Percentiles rank a stretch among this genome's conserved stretches.
Evolutionary conservation across 2,113 vertebrate species (phyloP).

Genomic region (Perccottus glenii): DNA sequence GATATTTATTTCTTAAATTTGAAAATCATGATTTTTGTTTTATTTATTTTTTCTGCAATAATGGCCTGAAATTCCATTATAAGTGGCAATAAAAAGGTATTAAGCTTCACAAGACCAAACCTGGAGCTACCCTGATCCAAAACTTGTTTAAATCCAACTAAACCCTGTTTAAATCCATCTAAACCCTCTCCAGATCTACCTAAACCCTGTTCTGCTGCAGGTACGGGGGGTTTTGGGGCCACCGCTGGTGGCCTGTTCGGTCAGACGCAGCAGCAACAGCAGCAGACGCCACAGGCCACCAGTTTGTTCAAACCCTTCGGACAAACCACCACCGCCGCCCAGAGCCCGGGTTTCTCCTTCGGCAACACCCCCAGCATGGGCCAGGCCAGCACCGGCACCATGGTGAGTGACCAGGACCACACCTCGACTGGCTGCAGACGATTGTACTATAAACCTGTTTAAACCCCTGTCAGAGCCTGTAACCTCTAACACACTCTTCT

Average conservation of each 20-base stretch:
- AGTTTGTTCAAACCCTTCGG: slow-evolving; percentile 94
- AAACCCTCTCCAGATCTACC: background rate
- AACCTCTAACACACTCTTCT: too few species aligned
- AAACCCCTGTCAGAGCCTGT: too few species aligned
- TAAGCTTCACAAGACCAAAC: too few species aligned
- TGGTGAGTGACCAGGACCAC: slow-evolving; percentile 75
- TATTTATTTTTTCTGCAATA: too few species aligned
- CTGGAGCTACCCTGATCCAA: too few species aligned
- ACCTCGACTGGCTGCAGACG: too few species aligned
- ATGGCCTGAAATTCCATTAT: too few species aligned
- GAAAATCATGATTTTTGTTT: too few species aligned
- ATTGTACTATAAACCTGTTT: too few species aligned
- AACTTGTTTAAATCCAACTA: background rate
- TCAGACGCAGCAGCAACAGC: slow-evolving; percentile 64
- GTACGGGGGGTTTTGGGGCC: slow-evolving; percentile 85
- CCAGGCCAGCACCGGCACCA: slow-evolving; percentile 88
- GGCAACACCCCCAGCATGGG: slow-evolving; percentile 87
- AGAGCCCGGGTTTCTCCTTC: slow-evolving; percentile 89
- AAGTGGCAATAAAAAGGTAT: slow-evolving; percentile 46
- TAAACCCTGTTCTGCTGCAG: slow-evolving; percentile 36
- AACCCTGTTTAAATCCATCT: background rate
- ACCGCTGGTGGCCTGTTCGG: slow-evolving; percentile 87
- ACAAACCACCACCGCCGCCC: slow-evolving; percentile 85
- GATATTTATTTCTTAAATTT: too few species aligned
- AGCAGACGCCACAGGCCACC: slow-evolving; percentile 52